A percentile compares a stretch with the other conserved stretches of the same genome.
These are phyloP conservation scores for Sebastes elongatus DNA, from an alignment of 2,797 vertebrate genomes.

Conservation along the genomic window DNA sequence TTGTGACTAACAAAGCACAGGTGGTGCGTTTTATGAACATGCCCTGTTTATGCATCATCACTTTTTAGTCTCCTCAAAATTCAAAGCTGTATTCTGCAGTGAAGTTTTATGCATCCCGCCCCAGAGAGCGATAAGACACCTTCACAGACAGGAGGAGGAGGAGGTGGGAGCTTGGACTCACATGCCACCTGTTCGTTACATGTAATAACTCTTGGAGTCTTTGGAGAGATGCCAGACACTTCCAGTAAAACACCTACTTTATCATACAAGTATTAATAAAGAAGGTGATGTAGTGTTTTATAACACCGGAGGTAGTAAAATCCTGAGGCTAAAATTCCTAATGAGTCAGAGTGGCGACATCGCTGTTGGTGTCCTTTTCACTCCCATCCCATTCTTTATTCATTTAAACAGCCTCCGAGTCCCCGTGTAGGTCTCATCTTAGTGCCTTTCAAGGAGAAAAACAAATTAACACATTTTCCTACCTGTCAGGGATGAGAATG, in stretches of 20 bases:
- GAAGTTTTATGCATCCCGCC: conserved; percentile 31
- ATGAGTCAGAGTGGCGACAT: conserved; percentile 29
- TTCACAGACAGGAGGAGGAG: background rate
- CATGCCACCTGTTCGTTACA: conserved; percentile 26
- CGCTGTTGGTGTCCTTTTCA: conserved; percentile 14
- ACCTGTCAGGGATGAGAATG: conserved; percentile 55
- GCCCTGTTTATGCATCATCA: conserved; percentile 58
- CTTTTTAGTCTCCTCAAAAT: conserved; percentile 47
- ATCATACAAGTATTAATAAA: conserved; percentile 37
- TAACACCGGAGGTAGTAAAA: background rate
- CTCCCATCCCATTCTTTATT: conserved; percentile 23
- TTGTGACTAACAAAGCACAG: conserved; percentile 40
- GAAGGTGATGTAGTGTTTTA: conserved; percentile 28
- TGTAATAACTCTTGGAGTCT: conserved; percentile 42
- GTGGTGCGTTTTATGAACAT: conserved; percentile 43
- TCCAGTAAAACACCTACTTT: conserved; percentile 33
- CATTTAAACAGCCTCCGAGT: conserved; percentile 28
- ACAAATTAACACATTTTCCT: conserved; percentile 58
- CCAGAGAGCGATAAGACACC: conserved; percentile 44
- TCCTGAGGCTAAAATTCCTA: conserved; percentile 8
- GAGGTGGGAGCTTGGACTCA: background rate
- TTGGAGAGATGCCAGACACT: conserved; percentile 43
- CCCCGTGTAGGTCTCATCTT: conserved; percentile 25
- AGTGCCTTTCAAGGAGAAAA: conserved; percentile 44
- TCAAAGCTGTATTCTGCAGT: conserved; percentile 38